Evolutionary conservation across 2,888 invertebrate genomes (phyloP), one percentile per base, ranked within the genome.

Genomic region (Mesochorus sp.): DNA sequence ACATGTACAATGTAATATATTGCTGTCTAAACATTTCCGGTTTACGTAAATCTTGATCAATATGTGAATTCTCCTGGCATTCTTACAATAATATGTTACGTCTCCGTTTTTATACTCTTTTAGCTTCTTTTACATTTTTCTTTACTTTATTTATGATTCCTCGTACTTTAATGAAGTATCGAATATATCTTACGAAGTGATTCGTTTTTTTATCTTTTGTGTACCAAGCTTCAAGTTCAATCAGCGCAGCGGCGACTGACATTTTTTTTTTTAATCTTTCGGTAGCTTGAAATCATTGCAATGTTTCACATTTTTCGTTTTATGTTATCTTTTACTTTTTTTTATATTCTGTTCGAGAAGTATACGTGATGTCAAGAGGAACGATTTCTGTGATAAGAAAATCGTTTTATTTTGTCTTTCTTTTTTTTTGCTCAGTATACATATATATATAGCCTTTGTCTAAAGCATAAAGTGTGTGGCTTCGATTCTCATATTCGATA

Each of bases 191-290:
- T 12, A 53, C 6, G 37, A 51, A 66, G 76, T 68, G 47, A 78
- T 64, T 70, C 68, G 39, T 59, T 14, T 61, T 31, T 82, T 81
- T 68, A 72, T 66, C 70, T 73, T 79, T 81, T 82, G 83, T 70
- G 72, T 77, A 68, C 70, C 62, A 78, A 73, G 78, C 68, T 78
- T 78, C 73, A 31, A 28, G 61, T 66, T 85, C 76, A 62, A 84
- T 86, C 85, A 85, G 86, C 81, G 85, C 85, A 83, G 84, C 80
- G 77, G 82, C 84, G 80, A 85, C 85, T 83, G 85, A 85, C 79
- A 73, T 2, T 47, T 66, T 39, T 55, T 80, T 79, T 79, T 79
- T 53, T 59, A 24, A 42, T 61, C n/a, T 64, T 37, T 59, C 76
- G 53, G 57, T 83, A 79, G 72, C 77, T 84, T 76, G 21, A 53